Conservation (phyloP, 2,113 vertebrate genomes). For the Prunella himalayana region DNA sequence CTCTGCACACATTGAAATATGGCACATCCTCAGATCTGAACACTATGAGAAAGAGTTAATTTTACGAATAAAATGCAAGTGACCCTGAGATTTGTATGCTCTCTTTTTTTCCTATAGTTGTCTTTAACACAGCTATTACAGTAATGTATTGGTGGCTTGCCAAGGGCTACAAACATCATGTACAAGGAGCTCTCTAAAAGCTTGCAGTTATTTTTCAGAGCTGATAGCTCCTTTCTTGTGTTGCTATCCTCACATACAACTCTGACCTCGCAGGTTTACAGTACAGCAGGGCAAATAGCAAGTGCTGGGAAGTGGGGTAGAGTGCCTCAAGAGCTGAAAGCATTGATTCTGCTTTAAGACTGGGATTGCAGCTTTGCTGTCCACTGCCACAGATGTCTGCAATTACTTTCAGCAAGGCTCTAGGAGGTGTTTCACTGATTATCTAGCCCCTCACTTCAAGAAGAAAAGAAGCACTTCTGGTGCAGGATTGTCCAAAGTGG, state of each 20-base stretch:
- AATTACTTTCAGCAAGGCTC: background rate
- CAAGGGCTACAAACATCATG: accelerated
- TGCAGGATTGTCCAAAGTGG: background rate
- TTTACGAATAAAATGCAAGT: background rate
- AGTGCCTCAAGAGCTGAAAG: background rate
- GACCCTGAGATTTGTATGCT: background rate
- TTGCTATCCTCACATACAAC: background rate
- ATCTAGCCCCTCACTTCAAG: background rate
- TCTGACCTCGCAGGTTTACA: accelerated
- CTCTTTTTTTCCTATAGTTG: background rate
- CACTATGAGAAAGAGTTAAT: background rate
- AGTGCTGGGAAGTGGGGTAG: background rate
- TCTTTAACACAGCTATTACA: background rate
- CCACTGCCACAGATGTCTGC: background rate
- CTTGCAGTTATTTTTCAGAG: background rate
- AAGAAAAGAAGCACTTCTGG: background rate
- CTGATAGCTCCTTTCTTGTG: background rate
- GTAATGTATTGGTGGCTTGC: background rate
- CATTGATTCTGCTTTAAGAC: background rate
- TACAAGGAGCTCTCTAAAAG: background rate
- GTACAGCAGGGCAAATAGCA: background rate
- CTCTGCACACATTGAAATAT: background rate
- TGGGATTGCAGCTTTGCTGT: background rate
- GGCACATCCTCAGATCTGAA: background rate
- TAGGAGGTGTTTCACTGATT: background rate